Percentiles rank a stretch among this genome's conserved stretches.
Evolutionary conservation across 2,797 vertebrate species (phyloP).

Genomic region (Nasua narica): DNA sequence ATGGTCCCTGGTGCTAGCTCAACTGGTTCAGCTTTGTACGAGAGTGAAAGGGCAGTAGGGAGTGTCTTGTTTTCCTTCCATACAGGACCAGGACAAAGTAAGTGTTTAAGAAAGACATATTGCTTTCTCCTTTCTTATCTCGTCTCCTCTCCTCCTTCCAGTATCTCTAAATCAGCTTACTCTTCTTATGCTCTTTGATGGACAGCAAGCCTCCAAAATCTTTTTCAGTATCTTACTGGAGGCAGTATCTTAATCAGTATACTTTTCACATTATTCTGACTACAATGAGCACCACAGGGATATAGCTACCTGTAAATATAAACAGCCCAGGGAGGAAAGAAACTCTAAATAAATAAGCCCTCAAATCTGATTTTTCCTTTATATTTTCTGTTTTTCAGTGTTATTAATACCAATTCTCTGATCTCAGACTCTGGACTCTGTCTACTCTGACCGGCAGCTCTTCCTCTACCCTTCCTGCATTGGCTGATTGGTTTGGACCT

Average conservation of each 20-base stretch:
- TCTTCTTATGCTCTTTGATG: not conserved
- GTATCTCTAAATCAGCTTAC: not conserved
- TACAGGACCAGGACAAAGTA: not conserved
- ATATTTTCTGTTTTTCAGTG: not conserved
- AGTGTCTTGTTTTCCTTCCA: not conserved
- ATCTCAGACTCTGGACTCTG: not conserved
- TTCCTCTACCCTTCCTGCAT: not conserved
- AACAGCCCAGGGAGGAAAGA: not conserved
- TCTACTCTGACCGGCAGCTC: not conserved
- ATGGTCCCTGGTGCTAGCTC: not conserved
- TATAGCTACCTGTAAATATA: not conserved
- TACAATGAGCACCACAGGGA: not conserved
- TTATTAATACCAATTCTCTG: not conserved
- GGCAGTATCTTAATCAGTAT: not conserved
- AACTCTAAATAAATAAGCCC: not conserved
- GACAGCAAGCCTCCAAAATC: not conserved
- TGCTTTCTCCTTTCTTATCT: not conserved
- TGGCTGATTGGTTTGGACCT: not conserved
- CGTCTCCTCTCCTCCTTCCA: not conserved
- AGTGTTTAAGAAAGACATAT: not conserved
- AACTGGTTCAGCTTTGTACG: not conserved
- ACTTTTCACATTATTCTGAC: not conserved
- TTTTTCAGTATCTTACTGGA: not conserved
- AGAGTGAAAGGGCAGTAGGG: not conserved
- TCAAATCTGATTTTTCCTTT: not conserved